A percentile compares a stretch with the other conserved stretches of the same genome.
These are phyloP conservation scores for Antechinus flavipes DNA, from an alignment of 2,113 vertebrate species.

Conservation along the genomic window DNA sequence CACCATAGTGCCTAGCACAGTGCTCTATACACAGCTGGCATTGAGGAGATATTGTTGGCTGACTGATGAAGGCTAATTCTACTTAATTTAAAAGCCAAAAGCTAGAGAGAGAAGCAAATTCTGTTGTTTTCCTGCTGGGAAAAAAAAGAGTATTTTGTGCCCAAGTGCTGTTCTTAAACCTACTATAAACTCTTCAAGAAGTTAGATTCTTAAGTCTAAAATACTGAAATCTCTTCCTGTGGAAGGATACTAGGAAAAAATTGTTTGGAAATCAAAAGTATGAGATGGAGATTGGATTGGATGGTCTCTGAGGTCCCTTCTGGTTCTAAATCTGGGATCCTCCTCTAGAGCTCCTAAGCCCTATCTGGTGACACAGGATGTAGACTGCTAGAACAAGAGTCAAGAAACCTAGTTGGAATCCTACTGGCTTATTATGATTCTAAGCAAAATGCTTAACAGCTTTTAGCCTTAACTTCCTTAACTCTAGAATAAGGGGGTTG, in stretches of 20 bases:
- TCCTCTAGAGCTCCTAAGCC: background rate
- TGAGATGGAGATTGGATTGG: background rate
- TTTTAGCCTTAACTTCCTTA: background rate
- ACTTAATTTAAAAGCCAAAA: slow-evolving; percentile 14
- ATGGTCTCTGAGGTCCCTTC: background rate
- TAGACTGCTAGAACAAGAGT: background rate
- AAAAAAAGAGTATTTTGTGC: background rate
- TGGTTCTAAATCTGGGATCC: background rate
- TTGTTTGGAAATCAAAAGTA: slow-evolving; percentile 47
- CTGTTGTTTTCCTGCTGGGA: background rate
- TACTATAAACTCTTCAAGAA: slow-evolving; percentile 2
- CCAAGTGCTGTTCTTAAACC: background rate
- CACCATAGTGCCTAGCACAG: background rate
- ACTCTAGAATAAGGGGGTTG: background rate
- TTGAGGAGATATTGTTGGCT: background rate
- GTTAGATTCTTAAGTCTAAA: background rate
- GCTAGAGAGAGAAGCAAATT: background rate
- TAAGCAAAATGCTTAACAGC: background rate
- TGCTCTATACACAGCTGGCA: background rate
- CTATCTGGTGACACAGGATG: background rate
- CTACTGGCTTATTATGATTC: background rate
- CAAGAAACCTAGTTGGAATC: background rate
- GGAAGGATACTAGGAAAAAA: slow-evolving; percentile 41
- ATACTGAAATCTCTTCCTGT: background rate
- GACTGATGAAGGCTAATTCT: background rate